Percentiles rank a stretch among this genome's conserved stretches.
These are phyloP conservation scores for Aphodius granarius DNA, from an alignment of 2,888 invertebrate species.

Conservation along the genomic window DNA sequence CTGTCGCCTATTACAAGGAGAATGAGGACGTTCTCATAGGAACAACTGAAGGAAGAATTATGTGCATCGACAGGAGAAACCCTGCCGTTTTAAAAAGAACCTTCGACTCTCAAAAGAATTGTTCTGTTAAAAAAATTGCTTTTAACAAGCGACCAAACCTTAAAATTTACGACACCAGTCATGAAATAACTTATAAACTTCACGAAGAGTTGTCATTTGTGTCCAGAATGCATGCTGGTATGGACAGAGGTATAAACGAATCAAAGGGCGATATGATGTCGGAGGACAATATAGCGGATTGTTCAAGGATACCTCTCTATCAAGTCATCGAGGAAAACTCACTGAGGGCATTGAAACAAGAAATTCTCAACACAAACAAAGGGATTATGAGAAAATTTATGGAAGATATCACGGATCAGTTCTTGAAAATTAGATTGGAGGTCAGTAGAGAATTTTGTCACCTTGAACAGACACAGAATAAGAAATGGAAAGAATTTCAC, in stretches of 20 bases:
- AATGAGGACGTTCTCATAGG: slow-evolving; percentile 36
- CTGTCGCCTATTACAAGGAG: slow-evolving; percentile 35
- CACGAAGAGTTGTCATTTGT: not conserved
- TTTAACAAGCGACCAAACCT: not conserved
- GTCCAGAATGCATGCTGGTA: slow-evolving; percentile 22
- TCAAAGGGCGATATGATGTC: not conserved
- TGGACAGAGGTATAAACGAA: slow-evolving; percentile 15
- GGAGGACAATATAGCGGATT: slow-evolving; percentile 1
- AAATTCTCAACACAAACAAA: slow-evolving; percentile 20
- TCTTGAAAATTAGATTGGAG: slow-evolving; percentile 35
- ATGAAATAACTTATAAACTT: not conserved
- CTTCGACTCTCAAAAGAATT: slow-evolving; percentile 19
- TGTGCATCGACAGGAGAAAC: slow-evolving; percentile 37
- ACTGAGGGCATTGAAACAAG: slow-evolving; percentile 17
- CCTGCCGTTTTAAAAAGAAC: slow-evolving; percentile 18
- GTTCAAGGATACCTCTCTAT: slow-evolving; percentile 11
- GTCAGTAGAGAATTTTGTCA: slow-evolving; percentile 36
- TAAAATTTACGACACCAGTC: not conserved
- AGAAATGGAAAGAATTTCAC: slow-evolving; percentile 34
- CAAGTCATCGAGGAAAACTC: slow-evolving; percentile 18
- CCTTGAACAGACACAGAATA: slow-evolving; percentile 34
- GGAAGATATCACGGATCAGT: slow-evolving; percentile 36
- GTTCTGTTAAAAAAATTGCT: slow-evolving; percentile 13
- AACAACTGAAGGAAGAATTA: slow-evolving; percentile 36
- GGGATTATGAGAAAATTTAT: slow-evolving; percentile 27